A percentile compares a stretch with the other conserved stretches of the same genome.
These are phyloP conservation scores for Lysiphlebus fabarum DNA, from an alignment of 1,140 invertebrate species.

Conservation along the genomic window DNA sequence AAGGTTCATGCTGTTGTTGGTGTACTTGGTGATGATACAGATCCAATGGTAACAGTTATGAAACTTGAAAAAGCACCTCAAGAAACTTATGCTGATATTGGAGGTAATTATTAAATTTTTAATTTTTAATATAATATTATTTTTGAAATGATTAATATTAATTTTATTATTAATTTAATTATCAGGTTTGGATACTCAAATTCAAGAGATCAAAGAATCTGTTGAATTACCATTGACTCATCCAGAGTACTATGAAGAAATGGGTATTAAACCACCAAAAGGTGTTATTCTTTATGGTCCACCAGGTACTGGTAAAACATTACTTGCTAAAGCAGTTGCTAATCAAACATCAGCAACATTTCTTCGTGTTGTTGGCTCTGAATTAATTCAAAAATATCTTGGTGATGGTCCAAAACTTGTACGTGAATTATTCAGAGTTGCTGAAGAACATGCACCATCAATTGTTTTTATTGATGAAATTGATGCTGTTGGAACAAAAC, in stretches of 20 bases:
- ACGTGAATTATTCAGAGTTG: slow-evolving; percentile 94
- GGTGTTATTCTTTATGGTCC: slow-evolving; percentile 98
- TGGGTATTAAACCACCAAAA: slow-evolving; percentile 99
- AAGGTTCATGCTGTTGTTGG: slow-evolving; percentile 99
- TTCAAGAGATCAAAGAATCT: slow-evolving; percentile 99
- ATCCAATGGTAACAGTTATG: slow-evolving; percentile 99
- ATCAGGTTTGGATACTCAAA: slow-evolving; percentile 91
- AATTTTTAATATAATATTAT: neutral
- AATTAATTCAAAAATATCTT: slow-evolving; percentile 98
- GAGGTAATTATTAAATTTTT: slow-evolving; percentile 57
- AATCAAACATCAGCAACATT: slow-evolving; percentile 99
- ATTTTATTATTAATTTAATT: slow-evolving; percentile 52
- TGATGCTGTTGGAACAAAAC: slow-evolving; percentile 98
- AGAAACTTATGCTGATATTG: slow-evolving; percentile 99
- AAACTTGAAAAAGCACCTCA: slow-evolving; percentile 99
- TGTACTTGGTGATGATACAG: slow-evolving; percentile 97
- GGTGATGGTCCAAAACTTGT: slow-evolving; percentile 99
- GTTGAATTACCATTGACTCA: slow-evolving; percentile 98
- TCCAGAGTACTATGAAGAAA: slow-evolving; percentile 99
- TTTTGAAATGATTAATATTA: no score
- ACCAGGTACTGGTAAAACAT: slow-evolving; percentile 97
- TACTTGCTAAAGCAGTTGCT: slow-evolving; percentile 97
- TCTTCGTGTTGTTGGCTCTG: slow-evolving; percentile 95
- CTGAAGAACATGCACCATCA: slow-evolving; percentile 98
- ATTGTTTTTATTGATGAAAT: slow-evolving; percentile 99